phyloP scores from a whole-genome alignment of 2,113 vertebrate species.

The Glaucidium brasilianum region DNA sequence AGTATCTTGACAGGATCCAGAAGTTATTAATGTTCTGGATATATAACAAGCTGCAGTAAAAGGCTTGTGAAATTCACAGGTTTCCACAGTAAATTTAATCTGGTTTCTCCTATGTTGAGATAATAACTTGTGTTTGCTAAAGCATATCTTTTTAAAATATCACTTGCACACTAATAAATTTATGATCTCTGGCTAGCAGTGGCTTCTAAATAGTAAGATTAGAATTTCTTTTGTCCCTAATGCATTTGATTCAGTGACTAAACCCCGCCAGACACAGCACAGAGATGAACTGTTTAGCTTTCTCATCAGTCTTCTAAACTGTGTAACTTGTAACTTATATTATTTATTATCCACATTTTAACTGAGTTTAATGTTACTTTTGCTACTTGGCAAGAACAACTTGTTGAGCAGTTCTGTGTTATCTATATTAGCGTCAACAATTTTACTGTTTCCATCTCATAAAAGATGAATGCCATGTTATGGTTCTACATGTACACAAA shows the following conservation, averaged over 20 bases:
- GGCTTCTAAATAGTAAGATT: constrained; percentile 36
- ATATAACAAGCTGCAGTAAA: background rate
- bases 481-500: background rate
- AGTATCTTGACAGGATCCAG: background rate
- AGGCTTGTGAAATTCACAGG: background rate
- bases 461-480: background rate
- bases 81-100: background rate
- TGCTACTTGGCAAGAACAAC: background rate
- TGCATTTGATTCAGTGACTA: background rate
- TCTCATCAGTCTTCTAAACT: constrained; percentile 35
- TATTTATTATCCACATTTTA: background rate
- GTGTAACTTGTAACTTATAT: background rate
- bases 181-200: background rate
- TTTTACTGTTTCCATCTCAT: background rate
- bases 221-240: constrained; percentile 28
- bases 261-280: background rate
- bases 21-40: background rate
- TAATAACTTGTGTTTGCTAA: background rate
- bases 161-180: background rate
- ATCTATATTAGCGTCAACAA: background rate
- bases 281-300: constrained; percentile 41
- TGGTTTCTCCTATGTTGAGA: background rate
- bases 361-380: background rate
- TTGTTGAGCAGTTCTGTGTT: background rate
- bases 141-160: background rate